Evolutionary conservation across 2,888 invertebrate genomes (phyloP), one percentile per base, ranked within the genome.

Genomic region (Heliconius ethilla): DNA sequence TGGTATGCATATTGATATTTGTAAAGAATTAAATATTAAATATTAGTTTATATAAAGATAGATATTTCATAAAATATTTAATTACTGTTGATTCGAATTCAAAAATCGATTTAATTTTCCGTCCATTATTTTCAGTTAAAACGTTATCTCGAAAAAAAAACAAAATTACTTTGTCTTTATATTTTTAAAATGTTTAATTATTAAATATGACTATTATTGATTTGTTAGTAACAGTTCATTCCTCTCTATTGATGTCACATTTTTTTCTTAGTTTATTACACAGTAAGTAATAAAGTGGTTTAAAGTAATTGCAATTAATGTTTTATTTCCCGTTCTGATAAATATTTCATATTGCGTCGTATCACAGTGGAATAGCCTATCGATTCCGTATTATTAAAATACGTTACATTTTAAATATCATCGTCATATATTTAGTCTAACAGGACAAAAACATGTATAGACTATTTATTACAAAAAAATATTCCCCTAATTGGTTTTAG

Each of bases 21-120:
- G 37, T n/a, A 67, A 37, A 33, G 10, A 33, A 66, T 10, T 33
- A 33, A 29, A n/a, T 18, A n/a, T 66, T 25, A n/a, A 40, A 67
- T n/a, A n/a, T 25, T n/a, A 67, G n/a, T 66, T 66, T 33, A 33
- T 66, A 33, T 67, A 67, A 37, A 37, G 11, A 37, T 37, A 37
- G 67, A 67, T 67, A 37, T n/a, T 67, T 67, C 22, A n/a, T 69
- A 40, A 40, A 13, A 37, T 5, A 10, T 22, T 51, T 51, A 22
- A 51, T 51, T 40, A 63, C 25, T 18, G 25, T 15, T 25, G 25
- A 25, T 45, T 45, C 25, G 69, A 40, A 40, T 45, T 40, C 45
- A 45, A 69, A 27, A 45, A 69, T 45, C 69, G 69, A 69, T 45
- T 69, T 69, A 25, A 40, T 40, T 69, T 45, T 69, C 69, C 40